These are phyloP conservation scores for Xenopus laevis DNA, from an alignment of 2,113 vertebrate genomes.

Conservation along the genomic window DNA sequence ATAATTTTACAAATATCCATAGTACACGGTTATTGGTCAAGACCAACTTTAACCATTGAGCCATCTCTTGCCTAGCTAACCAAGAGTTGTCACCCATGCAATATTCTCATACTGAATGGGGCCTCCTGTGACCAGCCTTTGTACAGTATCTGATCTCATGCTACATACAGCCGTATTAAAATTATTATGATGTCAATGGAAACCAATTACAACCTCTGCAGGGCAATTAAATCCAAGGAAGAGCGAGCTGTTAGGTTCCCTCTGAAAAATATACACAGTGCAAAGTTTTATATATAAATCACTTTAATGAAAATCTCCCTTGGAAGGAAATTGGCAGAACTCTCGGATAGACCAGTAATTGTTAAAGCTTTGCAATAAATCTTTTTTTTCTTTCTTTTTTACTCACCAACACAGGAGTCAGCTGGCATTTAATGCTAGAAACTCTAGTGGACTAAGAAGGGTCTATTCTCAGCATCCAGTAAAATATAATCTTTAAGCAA, in stretches of 20 bases:
- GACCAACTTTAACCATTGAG: too few relatives aligned
- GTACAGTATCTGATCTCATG: too few relatives aligned
- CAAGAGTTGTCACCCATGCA: too few relatives aligned
- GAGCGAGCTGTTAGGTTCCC: not conserved
- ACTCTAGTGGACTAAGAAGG: not conserved
- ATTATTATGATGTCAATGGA: not conserved
- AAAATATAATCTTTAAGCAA: constrained; percentile 31
- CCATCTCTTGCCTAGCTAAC: too few relatives aligned
- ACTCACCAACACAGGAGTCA: not conserved
- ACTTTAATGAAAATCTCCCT: not conserved
- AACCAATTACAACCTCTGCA: not conserved
- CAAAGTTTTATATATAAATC: not conserved
- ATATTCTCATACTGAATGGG: too few relatives aligned
- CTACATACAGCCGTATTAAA: not conserved
- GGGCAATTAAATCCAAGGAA: not conserved
- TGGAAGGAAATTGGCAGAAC: not conserved
- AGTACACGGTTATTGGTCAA: too few relatives aligned
- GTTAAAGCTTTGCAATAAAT: constrained; percentile 1
- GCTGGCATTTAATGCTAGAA: not conserved
- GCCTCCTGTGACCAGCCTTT: not conserved
- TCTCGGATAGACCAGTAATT: not conserved
- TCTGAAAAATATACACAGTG: not conserved
- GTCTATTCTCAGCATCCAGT: constrained; percentile 27
- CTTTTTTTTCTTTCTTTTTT: not conserved
- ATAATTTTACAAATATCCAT: too few relatives aligned